A percentile compares a stretch with the other conserved stretches of the same genome.
Conservation (phyloP, 2,888 invertebrate species). For the Rhogogaster chlorosoma region DNA sequence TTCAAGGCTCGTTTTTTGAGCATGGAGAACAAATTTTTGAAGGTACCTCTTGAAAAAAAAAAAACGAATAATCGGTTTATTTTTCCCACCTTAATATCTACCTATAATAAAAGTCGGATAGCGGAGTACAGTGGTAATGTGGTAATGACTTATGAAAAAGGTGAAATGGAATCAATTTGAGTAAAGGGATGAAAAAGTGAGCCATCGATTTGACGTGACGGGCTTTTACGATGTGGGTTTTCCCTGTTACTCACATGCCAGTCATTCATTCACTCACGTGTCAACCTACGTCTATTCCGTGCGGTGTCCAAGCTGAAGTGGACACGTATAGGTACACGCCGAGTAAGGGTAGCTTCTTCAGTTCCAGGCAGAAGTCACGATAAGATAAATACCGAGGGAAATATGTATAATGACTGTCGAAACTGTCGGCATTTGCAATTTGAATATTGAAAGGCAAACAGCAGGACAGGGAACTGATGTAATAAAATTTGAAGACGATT, state of each 20-base stretch:
- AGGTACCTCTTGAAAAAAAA: no score
- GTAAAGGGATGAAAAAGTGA: conserved; percentile 14
- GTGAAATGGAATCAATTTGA: background rate
- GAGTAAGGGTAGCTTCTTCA: conserved; percentile 15
- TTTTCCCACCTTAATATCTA: no score
- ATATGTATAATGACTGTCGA: background rate
- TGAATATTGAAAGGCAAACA: background rate
- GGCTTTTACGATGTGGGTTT: conserved; percentile 22
- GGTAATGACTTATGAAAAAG: background rate
- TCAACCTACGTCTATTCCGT: conserved; percentile 16
- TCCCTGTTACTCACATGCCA: conserved; percentile 20
- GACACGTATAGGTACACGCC: background rate
- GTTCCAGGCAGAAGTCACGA: background rate
- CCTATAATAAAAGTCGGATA: background rate
- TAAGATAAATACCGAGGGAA: background rate
- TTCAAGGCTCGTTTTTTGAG: no score
- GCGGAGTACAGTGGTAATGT: background rate
- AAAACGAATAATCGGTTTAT: no score
- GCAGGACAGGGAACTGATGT: background rate
- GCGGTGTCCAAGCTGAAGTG: conserved; percentile 7
- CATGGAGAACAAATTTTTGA: no score
- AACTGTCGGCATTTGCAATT: background rate
- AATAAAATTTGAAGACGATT: background rate
- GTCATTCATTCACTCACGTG: conserved; percentile 25
- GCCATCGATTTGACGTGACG: conserved; percentile 6